Conservation (phyloP, 2,888 invertebrate genomes). For the Papilio demoleus region DNA sequence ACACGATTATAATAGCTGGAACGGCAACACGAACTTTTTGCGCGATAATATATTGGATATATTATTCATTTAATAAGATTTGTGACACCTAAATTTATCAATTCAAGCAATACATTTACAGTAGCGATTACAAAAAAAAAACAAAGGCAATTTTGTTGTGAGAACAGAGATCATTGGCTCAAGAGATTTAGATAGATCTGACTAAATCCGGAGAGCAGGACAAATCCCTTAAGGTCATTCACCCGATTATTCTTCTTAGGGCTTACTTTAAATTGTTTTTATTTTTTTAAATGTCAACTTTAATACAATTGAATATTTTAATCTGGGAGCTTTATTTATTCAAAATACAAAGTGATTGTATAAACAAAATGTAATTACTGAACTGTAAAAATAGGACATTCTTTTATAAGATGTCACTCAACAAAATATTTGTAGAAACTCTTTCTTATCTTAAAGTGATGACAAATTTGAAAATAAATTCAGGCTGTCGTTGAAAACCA, state of each 20-base stretch:
- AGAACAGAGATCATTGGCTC: conserved; percentile 1
- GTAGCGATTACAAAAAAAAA: not conserved
- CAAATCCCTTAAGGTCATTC: not conserved
- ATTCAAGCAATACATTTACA: not conserved
- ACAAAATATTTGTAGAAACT: too few relatives aligned
- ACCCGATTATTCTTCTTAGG: not conserved
- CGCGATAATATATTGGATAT: too few relatives aligned
- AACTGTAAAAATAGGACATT: not conserved
- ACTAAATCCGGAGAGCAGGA: not conserved
- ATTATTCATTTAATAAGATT: too few relatives aligned
- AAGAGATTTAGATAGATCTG: not conserved
- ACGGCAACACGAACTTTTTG: too few relatives aligned
- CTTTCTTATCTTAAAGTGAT: not conserved
- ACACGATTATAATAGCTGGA: too few relatives aligned
- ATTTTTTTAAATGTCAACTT: not conserved
- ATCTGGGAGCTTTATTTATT: not conserved
- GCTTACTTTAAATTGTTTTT: not conserved
- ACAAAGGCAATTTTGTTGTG: not conserved
- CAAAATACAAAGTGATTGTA: not conserved
- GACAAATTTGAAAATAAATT: not conserved
- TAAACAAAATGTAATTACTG: not conserved
- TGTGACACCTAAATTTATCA: too few relatives aligned
- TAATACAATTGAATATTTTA: not conserved
- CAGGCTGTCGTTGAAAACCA: not conserved
- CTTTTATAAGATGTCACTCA: too few relatives aligned